Base-by-base conservation (phyloP, 2,888 invertebrate species). In the Dynastes grantii region DNA sequence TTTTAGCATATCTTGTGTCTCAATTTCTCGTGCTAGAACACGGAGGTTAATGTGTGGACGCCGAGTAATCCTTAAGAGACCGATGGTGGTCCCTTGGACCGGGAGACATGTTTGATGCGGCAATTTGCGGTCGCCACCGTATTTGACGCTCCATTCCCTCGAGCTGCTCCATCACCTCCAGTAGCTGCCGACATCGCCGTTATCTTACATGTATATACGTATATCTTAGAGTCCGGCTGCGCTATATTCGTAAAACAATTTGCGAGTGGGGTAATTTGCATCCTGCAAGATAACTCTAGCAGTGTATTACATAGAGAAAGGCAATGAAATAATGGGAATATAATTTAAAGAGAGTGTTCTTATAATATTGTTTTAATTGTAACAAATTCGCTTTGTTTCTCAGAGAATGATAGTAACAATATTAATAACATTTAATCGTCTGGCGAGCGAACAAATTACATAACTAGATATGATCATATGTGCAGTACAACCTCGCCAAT, bases 131-230 rank as follows among this genome's bases (percentile, higher is more conserved):
- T 83, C 82, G 80, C 81, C 82, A 83, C 82, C 84, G 83, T 84
- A 85, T 85, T 85, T 84, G 83, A 84, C 84, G 84, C 84, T 84
- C 84, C 84, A 84, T 85, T 85, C 58, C 58, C 58, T 22, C 8
- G 58, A 58, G 58, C 27, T 68, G 29, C 29, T 51, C 51, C 27
- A 68, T 49, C 49, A 68, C 67, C 49, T 51, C 51, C 51, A 51
- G 51, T 68, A 29, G 49, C 51, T 51, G 32, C 53, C 55, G 53
- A n/a, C 53, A 11, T 32, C 53, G 27, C 53, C 55, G 58, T 55
- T 40, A 70, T 53, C 70, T 29, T 70, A 53, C 11, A 51, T 13
- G 64, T 37, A n/a, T 29, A 32, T 37, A 29, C 32, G n/a, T 67
- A 45, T 49, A 16, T 67, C 67, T 45, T 22, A 1, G 6, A 27